Conservation (phyloP, 2,888 invertebrate genomes). For the Ariolimax columbianus region DNA sequence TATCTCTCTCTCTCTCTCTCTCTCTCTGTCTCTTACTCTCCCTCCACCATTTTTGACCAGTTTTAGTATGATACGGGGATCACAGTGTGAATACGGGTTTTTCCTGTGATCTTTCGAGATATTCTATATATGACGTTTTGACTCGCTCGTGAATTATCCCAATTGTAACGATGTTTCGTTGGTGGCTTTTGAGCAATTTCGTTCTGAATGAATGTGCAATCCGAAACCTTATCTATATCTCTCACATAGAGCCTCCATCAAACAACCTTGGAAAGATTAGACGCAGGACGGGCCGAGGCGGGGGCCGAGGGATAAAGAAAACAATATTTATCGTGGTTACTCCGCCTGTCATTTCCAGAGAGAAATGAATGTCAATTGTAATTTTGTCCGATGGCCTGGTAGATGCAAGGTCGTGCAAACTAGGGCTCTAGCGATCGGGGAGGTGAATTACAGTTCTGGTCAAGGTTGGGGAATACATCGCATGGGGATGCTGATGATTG, state of each 20-base stretch:
- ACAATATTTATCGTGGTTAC: not conserved
- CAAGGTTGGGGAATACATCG: not conserved
- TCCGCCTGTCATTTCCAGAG: not conserved
- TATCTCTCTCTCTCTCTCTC: too few species aligned
- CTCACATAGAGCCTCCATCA: not conserved
- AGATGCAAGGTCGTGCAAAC: not conserved
- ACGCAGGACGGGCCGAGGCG: not conserved
- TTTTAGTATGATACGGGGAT: too few species aligned
- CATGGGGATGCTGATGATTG: not conserved
- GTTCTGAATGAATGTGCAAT: not conserved
- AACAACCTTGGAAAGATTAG: not conserved
- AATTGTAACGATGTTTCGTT: not conserved
- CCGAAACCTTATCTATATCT: not conserved
- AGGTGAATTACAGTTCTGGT: not conserved
- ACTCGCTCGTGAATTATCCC: not conserved
- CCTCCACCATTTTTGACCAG: too few species aligned
- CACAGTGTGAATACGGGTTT: too few species aligned
- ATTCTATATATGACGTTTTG: too few species aligned
- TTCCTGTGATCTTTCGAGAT: too few species aligned
- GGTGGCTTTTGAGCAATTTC: not conserved
- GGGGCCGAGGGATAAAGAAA: not conserved
- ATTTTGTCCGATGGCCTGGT: not conserved
- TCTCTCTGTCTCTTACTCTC: too few species aligned
- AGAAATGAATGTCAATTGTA: conserved; percentile 3
- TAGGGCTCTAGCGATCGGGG: not conserved